These are phyloP conservation scores for Peromyscus californicus DNA, from an alignment of 2,113 vertebrate genomes.

Conservation along the genomic window DNA sequence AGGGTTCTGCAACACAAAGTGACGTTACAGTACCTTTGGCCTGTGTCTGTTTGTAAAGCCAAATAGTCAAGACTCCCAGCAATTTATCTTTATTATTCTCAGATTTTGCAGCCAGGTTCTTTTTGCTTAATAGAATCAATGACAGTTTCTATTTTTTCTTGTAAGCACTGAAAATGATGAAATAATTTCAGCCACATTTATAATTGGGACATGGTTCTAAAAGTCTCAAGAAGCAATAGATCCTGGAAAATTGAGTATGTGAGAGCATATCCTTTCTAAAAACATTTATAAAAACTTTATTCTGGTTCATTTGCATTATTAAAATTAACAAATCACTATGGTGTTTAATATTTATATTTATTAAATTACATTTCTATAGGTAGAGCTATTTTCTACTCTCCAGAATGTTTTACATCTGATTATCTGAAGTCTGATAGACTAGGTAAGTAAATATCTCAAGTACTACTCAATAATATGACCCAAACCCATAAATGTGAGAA, in stretches of 20 bases:
- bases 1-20: too few relatives aligned
- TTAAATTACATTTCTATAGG: neutral
- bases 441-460: neutral
- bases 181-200: constrained; percentile 2
- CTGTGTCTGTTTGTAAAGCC: neutral
- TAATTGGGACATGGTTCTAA: neutral
- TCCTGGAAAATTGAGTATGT: constrained; percentile 7
- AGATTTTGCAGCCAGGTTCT: neutral
- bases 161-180: neutral
- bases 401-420: neutral
- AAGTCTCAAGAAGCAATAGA: constrained; percentile 24
- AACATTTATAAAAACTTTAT: neutral
- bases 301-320: neutral
- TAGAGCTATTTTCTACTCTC: neutral
- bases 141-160: neutral
- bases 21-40: too few relatives aligned
- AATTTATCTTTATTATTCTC: neutral
- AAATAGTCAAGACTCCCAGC: neutral
- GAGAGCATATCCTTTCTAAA: neutral
- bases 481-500: neutral
- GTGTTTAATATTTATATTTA: neutral
- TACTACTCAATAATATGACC: neutral
- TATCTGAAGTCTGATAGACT: neutral
- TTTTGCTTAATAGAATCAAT: neutral
- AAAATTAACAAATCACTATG: neutral